Evolutionary conservation across 2,888 invertebrate species (phyloP).

Genomic region (Xylocampa areola): DNA sequence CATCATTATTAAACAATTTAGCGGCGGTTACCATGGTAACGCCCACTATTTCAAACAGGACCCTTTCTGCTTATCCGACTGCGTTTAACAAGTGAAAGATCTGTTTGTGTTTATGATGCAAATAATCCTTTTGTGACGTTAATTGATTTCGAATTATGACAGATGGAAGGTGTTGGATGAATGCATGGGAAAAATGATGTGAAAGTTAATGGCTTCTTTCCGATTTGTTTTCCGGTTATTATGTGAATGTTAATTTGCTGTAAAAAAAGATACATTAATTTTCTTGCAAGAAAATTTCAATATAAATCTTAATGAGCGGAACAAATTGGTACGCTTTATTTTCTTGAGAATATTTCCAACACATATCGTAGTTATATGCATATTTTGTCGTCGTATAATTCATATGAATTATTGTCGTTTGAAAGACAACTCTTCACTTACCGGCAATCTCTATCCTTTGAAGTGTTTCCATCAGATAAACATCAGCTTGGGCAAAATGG

Average conservation of each 20-base stretch:
- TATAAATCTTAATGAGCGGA: neutral
- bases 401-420: too few relatives aligned
- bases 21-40: conserved; percentile 79
- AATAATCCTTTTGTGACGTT: conserved; percentile 50
- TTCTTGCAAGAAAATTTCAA: neutral
- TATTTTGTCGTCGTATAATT: too few relatives aligned
- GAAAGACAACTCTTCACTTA: too few relatives aligned
- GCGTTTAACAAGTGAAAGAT: conserved; percentile 44
- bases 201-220: conserved; percentile 30
- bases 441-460: too few relatives aligned
- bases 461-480: too few relatives aligned
- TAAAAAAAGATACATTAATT: conserved; percentile 2
- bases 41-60: conserved; percentile 69
- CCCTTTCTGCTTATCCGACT: conserved; percentile 26
- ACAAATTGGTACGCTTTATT: too few relatives aligned
- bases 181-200: conserved; percentile 34
- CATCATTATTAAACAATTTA: conserved; percentile 85
- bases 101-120: conserved; percentile 55
- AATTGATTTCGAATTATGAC: conserved; percentile 62
- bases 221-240: conserved; percentile 23
- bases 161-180: conserved; percentile 40
- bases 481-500: too few relatives aligned
- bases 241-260: conserved; percentile 16
- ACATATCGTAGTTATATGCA: too few relatives aligned
- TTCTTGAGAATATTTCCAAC: too few relatives aligned